phyloP scores from a whole-genome alignment of 2,113 vertebrate species.

The Phodopus roborovskii region DNA sequence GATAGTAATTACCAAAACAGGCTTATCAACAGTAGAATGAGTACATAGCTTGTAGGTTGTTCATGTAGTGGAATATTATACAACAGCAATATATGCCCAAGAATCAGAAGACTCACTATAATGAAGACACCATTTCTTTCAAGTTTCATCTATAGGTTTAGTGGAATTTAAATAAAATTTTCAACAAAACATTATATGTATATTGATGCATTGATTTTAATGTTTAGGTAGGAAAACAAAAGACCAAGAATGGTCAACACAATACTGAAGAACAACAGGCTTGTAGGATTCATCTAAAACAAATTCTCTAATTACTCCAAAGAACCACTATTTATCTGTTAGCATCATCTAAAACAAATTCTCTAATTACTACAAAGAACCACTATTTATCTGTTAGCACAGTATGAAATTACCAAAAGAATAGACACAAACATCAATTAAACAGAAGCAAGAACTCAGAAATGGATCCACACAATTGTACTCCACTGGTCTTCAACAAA shows the following conservation, averaged over 20 bases:
- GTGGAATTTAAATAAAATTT: background rate
- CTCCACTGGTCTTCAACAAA: constrained; percentile 2
- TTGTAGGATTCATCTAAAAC: background rate
- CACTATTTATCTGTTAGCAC: background rate
- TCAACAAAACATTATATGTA: background rate
- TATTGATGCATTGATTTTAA: constrained; percentile 38
- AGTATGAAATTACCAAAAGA: background rate
- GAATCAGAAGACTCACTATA: background rate
- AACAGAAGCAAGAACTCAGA: background rate
- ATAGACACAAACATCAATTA: background rate
- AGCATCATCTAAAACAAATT: no score
- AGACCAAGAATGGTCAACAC: background rate
- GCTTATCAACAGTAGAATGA: no score
- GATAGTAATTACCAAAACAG: no score
- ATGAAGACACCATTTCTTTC: background rate
- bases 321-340: background rate
- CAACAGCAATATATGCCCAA: background rate
- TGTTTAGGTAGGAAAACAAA: constrained; percentile 19
- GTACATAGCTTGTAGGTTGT: no score
- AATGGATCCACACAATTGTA: background rate
- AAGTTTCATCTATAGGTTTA: background rate
- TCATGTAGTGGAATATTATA: no score
- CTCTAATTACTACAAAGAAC: background rate
- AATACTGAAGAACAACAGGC: constrained; percentile 24
- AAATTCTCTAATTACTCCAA: constrained; percentile 6